Base-by-base conservation (phyloP, 2,113 vertebrate species). In the Nansenia antarctica region DNA sequence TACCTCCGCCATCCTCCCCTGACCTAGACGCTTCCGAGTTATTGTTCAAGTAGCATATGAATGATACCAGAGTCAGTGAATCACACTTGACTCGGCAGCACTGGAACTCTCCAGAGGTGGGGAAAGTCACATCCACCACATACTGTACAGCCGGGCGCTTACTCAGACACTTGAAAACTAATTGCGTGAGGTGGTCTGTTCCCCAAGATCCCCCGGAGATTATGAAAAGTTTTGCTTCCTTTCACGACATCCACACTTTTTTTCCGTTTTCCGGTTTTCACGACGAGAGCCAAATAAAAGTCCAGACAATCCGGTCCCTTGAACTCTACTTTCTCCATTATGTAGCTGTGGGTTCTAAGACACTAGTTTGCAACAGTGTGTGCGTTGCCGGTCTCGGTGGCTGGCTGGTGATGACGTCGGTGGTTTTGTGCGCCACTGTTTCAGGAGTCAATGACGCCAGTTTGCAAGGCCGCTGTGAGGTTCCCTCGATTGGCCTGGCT, bases 391-490 rank as follows among this genome's bases (percentile, higher is more conserved):
- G 5, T 4, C 72, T 35, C 64, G 26, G 82, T 57, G 52, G 70
- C 55, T 59, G 63, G 72, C 26, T 2, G 15, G 3, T 54, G 6
- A 34, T 82, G 85, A 86, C 77, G 72, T 82, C 15, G 45, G 67
- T 69, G 66, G 62, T 67, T 29, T 90, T 84, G 81, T 86, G 14
- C 26, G 42, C 65, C 62, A 65, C 71, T 65, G 18, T 64, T 69
- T 55, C 57, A 73, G 72, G 72, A 74, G 74, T 74, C 71, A 34
- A 59, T 83, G 83, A 81, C 34, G 73, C 63, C 70, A 65, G 67
- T 85, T 78, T 83, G 76, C 64, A 72, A 74, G 82, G 80, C 69
- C 67, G 72, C 67, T 76, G 63, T 84, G 79, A 65, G 73, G 79
- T 77, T 74, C 70, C 29, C 69, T 83, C 60, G 76, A 55, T 83